phyloP scores from a whole-genome alignment of 2,113 vertebrate genomes.

The Pteronura brasiliensis region DNA sequence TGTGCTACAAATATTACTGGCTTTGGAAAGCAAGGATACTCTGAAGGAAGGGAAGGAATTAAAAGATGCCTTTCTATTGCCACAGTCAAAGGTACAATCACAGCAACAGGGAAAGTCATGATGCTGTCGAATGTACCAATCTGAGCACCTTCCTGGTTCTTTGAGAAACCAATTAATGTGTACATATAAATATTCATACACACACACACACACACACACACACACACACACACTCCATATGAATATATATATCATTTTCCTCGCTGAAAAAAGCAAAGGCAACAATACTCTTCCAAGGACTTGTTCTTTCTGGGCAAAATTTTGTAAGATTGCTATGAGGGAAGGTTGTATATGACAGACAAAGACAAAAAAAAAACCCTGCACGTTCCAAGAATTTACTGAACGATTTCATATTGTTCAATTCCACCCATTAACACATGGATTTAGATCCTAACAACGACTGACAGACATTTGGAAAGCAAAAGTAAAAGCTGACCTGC shows the following conservation, averaged over 20 bases:
- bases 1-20: background rate
- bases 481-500: slow-evolving; percentile 51
- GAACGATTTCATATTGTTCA: slow-evolving; percentile 7
- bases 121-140: background rate
- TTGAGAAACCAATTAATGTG: background rate
- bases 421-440: slow-evolving; percentile 39
- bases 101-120: background rate
- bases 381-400: slow-evolving; percentile 8
- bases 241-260: background rate
- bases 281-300: background rate
- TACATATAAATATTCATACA: background rate
- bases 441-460: slow-evolving; percentile 45
- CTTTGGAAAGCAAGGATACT: background rate
- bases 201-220: background rate
- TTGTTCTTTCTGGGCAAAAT: background rate
- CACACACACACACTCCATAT: fast-evolving
- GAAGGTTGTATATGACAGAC: background rate
- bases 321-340: background rate
- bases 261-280: background rate
- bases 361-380: background rate
- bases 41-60: background rate
- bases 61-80: background rate
- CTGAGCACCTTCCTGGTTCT: background rate
- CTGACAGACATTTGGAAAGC: slow-evolving; percentile 67
- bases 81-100: background rate